phyloP scores from a whole-genome alignment of 2,888 invertebrate genomes.

The Zaprionus lineosus region DNA sequence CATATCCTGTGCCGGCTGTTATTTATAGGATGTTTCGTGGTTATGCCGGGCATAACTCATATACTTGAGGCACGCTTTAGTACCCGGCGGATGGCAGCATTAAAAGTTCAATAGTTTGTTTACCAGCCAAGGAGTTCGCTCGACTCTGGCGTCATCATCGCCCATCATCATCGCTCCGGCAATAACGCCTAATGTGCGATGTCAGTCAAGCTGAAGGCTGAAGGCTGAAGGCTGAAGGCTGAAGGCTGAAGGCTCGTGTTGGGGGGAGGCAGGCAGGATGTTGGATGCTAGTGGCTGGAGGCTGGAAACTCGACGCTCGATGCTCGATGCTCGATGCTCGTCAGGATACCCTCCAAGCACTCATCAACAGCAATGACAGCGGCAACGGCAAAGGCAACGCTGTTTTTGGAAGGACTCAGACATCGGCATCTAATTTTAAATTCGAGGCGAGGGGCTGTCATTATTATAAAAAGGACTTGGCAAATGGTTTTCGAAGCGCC shows the following conservation, averaged over 20 bases:
- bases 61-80: constrained; percentile 24
- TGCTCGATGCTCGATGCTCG: not conserved
- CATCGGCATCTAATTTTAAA: constrained; percentile 55
- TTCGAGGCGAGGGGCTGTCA: constrained; percentile 40
- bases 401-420: constrained; percentile 18
- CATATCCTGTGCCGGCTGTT: not conserved
- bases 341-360: constrained; percentile 36
- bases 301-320: too few relatives aligned
- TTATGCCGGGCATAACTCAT: constrained; percentile 4
- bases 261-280: too few relatives aligned
- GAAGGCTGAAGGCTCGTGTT: not conserved
- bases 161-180: constrained; percentile 28
- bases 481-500: constrained; percentile 66
- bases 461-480: constrained; percentile 72
- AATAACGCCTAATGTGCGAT: constrained; percentile 57
- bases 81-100: constrained; percentile 37
- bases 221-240: not conserved
- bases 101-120: constrained; percentile 68
- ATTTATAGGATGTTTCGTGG: not conserved
- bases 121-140: constrained; percentile 24
- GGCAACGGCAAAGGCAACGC: constrained; percentile 6
- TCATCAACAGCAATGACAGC: constrained; percentile 36
- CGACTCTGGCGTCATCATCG: constrained; percentile 49
- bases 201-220: constrained; percentile 32
- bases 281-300: too few relatives aligned